Conservation (phyloP, 2,888 invertebrate genomes). For the Synanthedon myopaeformis region DNA sequence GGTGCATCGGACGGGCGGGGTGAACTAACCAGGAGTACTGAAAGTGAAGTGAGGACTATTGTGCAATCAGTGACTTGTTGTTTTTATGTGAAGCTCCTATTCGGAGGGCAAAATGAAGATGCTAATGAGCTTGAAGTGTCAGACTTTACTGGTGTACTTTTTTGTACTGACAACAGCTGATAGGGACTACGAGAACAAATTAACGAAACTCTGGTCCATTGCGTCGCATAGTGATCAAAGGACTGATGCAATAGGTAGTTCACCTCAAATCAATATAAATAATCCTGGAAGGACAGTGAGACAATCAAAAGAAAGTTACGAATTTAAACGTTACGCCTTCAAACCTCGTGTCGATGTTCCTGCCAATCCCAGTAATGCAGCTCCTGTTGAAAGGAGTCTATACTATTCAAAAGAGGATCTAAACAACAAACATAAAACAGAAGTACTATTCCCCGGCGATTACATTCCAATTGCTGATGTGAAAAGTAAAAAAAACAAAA, state of each 20-base stretch:
- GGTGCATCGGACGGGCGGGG: constrained; percentile 41
- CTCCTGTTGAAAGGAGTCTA: constrained; percentile 33
- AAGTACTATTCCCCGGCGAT: constrained; percentile 62
- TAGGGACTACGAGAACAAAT: constrained; percentile 37
- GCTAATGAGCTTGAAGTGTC: constrained; percentile 30
- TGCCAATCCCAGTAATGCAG: constrained; percentile 22
- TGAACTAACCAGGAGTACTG: constrained; percentile 17
- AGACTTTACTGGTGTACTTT: constrained; percentile 38
- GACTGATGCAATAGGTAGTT: constrained; percentile 37
- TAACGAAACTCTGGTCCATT: constrained; percentile 49
- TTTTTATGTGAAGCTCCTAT: constrained; percentile 15
- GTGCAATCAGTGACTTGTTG: constrained; percentile 29
- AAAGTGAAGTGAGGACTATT: constrained; percentile 46
- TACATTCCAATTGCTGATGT: constrained; percentile 60
- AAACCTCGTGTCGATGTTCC: constrained; percentile 48
- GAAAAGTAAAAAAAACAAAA: constrained; percentile 38
- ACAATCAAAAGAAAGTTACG: constrained; percentile 16
- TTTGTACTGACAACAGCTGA: constrained; percentile 28
- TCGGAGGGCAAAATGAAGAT: constrained; percentile 24
- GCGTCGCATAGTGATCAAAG: constrained; percentile 33
- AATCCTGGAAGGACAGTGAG: constrained; percentile 19
- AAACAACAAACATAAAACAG: constrained; percentile 39
- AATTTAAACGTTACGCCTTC: constrained; percentile 36
- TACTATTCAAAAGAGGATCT: constrained; percentile 37
- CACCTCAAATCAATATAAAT: constrained; percentile 31